A percentile compares a stretch with the other conserved stretches of the same genome.
Evolutionary conservation across 2,888 invertebrate genomes (phyloP).

Genomic region (Ctenicera cuprea): DNA sequence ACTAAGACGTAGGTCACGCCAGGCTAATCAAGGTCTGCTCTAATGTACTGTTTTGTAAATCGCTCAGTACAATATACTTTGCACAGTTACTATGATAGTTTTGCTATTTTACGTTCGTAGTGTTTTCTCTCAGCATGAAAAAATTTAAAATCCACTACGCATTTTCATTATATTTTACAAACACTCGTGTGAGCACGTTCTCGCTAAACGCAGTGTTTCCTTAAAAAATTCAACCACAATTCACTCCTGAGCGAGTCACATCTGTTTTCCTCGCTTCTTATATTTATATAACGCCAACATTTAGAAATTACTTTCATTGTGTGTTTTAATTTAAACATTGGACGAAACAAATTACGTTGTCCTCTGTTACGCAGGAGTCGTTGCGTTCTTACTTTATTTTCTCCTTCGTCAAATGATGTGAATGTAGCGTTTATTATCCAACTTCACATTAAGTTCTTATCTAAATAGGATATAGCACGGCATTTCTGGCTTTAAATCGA

Average conservation of each 20-base stretch:
- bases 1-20: too few relatives aligned
- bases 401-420: constrained; percentile 18
- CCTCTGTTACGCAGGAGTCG: not conserved
- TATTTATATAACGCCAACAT: not conserved
- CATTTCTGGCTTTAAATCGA: constrained; percentile 33
- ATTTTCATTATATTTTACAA: too few relatives aligned
- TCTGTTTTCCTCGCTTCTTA: not conserved
- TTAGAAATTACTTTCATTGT: constrained; percentile 6
- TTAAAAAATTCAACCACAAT: constrained; percentile 1
- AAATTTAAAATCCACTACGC: too few relatives aligned
- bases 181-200: too few relatives aligned
- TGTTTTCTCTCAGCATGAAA: too few relatives aligned
- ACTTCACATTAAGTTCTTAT: constrained; percentile 30
- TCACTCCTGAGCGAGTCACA: not conserved
- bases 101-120: too few relatives aligned
- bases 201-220: not conserved
- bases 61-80: too few relatives aligned
- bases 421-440: constrained; percentile 19
- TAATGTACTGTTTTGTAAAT: too few relatives aligned
- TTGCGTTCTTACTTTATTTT: constrained; percentile 11
- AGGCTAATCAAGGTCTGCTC: too few relatives aligned
- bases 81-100: too few relatives aligned
- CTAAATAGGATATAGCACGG: constrained; percentile 22
- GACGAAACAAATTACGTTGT: not conserved
- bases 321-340: constrained; percentile 11